Conservation (phyloP, 2,888 invertebrate genomes). For the Andrena dorsata region DNA sequence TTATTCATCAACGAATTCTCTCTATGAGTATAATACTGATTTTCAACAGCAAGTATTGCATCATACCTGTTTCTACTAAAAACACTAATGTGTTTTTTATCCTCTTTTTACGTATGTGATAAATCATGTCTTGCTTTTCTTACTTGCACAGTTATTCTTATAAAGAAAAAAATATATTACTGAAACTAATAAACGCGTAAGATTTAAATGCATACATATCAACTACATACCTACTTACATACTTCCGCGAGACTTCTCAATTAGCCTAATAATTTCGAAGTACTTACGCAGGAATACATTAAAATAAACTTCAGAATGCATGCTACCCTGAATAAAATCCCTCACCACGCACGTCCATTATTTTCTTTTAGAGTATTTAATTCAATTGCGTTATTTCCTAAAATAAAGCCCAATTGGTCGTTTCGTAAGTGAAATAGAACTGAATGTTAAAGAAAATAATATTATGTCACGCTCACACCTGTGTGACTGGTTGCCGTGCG, state of each 20-base stretch:
- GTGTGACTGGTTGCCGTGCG: constrained; percentile 44
- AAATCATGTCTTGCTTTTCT: not conserved
- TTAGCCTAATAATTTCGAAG: not conserved
- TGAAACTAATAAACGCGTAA: too few relatives aligned
- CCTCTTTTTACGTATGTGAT: too few relatives aligned
- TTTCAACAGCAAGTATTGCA: too few relatives aligned
- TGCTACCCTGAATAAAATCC: not conserved
- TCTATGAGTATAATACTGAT: not conserved
- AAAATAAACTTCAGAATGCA: not conserved
- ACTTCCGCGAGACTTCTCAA: too few relatives aligned
- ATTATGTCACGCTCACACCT: constrained; percentile 51
- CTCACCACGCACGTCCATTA: not conserved
- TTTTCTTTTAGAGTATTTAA: not conserved
- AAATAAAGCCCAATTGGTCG: constrained; percentile 14
- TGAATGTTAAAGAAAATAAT: constrained; percentile 25
- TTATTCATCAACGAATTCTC: not conserved
- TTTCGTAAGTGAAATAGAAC: constrained; percentile 27
- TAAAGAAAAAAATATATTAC: too few relatives aligned
- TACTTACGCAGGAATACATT: not conserved
- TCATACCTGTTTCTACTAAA: too few relatives aligned
- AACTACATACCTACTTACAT: too few relatives aligned
- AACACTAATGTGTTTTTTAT: too few relatives aligned
- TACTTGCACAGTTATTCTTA: too few relatives aligned
- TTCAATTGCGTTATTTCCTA: not conserved
- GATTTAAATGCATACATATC: too few relatives aligned